Conservation (phyloP, 2,888 invertebrate genomes). For the Agrochola circellaris region DNA sequence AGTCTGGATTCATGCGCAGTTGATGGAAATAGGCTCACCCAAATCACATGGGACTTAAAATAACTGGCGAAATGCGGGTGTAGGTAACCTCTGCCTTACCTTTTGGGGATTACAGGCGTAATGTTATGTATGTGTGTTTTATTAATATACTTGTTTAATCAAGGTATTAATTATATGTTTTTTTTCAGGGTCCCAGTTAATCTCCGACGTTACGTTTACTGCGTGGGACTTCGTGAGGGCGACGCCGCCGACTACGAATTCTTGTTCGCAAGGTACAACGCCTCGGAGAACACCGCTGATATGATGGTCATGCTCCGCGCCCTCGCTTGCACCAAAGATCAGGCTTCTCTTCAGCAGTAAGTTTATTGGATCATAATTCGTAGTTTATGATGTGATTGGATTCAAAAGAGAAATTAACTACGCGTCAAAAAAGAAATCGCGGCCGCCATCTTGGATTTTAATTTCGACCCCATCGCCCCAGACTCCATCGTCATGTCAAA, state of each 20-base stretch:
- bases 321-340: constrained; percentile 82
- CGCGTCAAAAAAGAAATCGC: neutral
- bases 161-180: neutral
- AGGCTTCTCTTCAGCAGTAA: constrained; percentile 76
- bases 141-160: neutral
- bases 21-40: neutral
- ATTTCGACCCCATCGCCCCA: neutral
- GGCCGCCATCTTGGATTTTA: neutral
- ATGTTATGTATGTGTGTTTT: neutral
- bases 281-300: constrained; percentile 91
- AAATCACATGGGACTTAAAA: too few species aligned
- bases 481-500: too few species aligned
- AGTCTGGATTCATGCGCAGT: neutral
- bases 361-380: constrained; percentile 41
- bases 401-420: neutral
- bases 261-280: constrained; percentile 90
- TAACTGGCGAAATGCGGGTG: neutral
- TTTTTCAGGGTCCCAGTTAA: constrained; percentile 90
- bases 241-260: constrained; percentile 91
- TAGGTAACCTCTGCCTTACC: too few species aligned
- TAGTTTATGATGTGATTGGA: neutral
- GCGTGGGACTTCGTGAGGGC: constrained; percentile 91
- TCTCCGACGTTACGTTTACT: constrained; percentile 92
- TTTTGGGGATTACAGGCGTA: neutral
- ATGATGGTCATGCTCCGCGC: constrained; percentile 91